Evolutionary conservation across 2,113 vertebrate genomes (phyloP).

Genomic region (Salvelinus fontinalis): DNA sequence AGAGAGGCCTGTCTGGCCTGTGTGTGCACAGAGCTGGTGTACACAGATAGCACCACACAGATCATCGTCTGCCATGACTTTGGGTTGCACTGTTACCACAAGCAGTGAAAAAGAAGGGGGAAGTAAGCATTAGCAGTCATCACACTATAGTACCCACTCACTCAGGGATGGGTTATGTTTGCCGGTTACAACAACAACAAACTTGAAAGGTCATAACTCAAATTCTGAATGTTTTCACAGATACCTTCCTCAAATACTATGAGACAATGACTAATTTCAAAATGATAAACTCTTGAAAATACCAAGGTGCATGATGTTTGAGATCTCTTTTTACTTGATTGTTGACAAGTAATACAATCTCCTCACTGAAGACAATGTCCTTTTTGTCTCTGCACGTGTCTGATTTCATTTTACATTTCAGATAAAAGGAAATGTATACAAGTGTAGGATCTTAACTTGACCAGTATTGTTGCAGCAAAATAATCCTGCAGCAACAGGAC

Average conservation of each 20-base stretch:
- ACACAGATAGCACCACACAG: slow-evolving; percentile 49
- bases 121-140: not conserved
- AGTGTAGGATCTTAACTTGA: too few species aligned
- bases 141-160: not conserved
- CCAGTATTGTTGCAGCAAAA: not conserved
- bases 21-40: slow-evolving; percentile 28
- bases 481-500: too few species aligned
- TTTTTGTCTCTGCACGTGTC: not conserved
- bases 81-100: slow-evolving; percentile 5
- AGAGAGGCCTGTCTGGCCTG: not conserved
- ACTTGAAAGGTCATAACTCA: not conserved
- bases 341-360: not conserved
- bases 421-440: not conserved
- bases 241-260: not conserved
- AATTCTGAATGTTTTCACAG: not conserved
- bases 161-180: not conserved
- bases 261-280: not conserved
- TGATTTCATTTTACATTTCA: not conserved
- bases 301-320: not conserved
- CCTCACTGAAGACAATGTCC: not conserved
- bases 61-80: slow-evolving; percentile 41
- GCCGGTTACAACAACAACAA: not conserved
- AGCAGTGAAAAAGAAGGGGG: not conserved
- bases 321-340: not conserved
- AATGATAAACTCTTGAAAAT: not conserved